Evolutionary conservation across 2,113 vertebrate species (phyloP).

Genomic region (Pavo muticus): DNA sequence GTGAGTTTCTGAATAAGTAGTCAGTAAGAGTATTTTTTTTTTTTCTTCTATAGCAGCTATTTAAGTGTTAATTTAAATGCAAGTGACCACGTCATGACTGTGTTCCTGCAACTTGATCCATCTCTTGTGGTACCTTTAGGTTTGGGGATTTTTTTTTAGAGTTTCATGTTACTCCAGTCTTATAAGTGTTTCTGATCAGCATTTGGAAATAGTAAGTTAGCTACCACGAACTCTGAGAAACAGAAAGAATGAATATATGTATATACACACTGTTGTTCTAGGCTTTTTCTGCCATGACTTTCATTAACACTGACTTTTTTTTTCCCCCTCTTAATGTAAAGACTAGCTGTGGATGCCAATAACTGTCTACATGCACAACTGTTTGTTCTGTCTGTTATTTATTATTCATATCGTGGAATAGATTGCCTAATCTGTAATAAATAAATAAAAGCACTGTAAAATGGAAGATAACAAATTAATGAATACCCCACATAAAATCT

Average conservation of each 20-base stretch:
- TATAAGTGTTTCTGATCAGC: not conserved
- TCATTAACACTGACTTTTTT: not conserved
- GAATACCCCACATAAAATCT: not conserved
- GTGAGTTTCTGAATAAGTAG: not conserved
- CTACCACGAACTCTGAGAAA: not conserved
- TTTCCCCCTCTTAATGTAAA: not conserved
- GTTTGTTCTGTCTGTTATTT: not conserved
- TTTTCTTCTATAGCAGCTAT: not conserved
- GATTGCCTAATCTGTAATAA: not conserved
- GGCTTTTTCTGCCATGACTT: not conserved
- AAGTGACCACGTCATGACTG: not conserved
- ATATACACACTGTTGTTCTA: not conserved
- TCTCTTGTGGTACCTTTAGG: not conserved
- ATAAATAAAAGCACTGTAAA: not conserved
- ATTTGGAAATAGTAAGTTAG: not conserved
- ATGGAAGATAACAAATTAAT: not conserved
- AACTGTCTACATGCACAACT: not conserved
- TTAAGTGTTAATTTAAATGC: not conserved
- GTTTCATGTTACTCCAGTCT: not conserved
- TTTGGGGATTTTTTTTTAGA: not conserved
- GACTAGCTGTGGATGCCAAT: not conserved
- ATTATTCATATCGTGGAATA: not conserved
- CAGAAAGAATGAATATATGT: not conserved
- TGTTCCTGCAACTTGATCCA: not conserved
- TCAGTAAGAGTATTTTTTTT: not conserved